A percentile compares a stretch with the other conserved stretches of the same genome.
Conservation (phyloP, 2,113 vertebrate genomes). For the Lethenteron reissneri region DNA sequence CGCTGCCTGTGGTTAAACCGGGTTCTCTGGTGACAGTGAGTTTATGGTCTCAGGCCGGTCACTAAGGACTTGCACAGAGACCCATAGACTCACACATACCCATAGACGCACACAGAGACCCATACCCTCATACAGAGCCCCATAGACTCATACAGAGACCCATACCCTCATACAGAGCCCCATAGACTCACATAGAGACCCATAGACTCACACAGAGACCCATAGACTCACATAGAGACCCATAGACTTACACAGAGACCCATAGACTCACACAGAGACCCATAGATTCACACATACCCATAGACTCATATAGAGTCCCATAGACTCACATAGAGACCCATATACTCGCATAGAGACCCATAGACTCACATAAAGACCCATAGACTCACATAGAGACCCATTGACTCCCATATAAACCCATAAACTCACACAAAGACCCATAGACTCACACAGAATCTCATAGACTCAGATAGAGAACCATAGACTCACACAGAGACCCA, state of each 20-base stretch:
- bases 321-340: background rate
- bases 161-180: background rate
- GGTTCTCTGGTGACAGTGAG: too few relatives aligned
- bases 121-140: background rate
- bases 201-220: background rate
- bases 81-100: background rate
- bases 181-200: background rate
- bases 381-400: background rate
- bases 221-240: background rate
- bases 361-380: background rate
- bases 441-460: background rate
- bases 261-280: background rate
- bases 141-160: background rate
- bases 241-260: background rate
- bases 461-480: background rate
- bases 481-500: background rate
- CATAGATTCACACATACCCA: background rate
- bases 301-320: background rate
- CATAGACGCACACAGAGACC: background rate
- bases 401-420: background rate
- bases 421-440: background rate
- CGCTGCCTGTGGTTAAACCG: too few relatives aligned
- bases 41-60: too few relatives aligned
- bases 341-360: background rate
- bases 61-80: too few relatives aligned